phyloP scores from a whole-genome alignment of 2,888 invertebrate species.

The Rosalia funebris region DNA sequence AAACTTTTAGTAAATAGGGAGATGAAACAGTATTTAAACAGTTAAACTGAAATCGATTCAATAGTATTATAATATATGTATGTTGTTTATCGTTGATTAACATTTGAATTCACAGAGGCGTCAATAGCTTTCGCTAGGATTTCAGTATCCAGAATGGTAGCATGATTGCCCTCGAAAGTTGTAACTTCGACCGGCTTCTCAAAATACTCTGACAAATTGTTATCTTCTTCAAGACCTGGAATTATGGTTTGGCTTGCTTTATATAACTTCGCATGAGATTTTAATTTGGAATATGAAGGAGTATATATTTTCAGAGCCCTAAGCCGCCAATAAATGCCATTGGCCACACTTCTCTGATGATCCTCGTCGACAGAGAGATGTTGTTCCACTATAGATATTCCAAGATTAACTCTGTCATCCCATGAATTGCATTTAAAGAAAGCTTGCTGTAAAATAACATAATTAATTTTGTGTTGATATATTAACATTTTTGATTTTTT shows the following conservation, averaged over 20 bases:
- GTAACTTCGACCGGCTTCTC: conserved; percentile 69
- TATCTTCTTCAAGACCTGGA: conserved; percentile 67
- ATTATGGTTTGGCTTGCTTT: conserved; percentile 37
- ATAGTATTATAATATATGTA: not conserved
- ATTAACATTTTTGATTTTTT: too few species aligned
- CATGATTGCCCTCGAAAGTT: conserved; percentile 77
- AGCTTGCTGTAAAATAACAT: conserved; percentile 53
- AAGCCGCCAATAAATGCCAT: conserved; percentile 40
- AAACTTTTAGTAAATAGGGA: too few species aligned
- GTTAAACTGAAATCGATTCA: too few species aligned
- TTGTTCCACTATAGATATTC: not conserved
- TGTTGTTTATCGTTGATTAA: not conserved
- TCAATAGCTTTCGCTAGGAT: conserved; percentile 19
- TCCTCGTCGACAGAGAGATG: not conserved
- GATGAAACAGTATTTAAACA: too few species aligned
- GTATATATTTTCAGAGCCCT: conserved; percentile 40
- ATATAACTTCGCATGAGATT: conserved; percentile 38
- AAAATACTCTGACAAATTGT: conserved; percentile 67
- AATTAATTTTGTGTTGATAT: conserved; percentile 25
- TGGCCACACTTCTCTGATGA: conserved; percentile 23
- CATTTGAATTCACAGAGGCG: not conserved
- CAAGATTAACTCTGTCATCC: conserved; percentile 57
- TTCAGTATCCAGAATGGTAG: conserved; percentile 74
- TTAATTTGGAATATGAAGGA: conserved; percentile 37
- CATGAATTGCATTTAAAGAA: conserved; percentile 68